Evolutionary conservation across 2,797 vertebrate genomes (phyloP), one percentile per base, ranked within the genome.

Genomic region (Eutrigla gurnardus): DNA sequence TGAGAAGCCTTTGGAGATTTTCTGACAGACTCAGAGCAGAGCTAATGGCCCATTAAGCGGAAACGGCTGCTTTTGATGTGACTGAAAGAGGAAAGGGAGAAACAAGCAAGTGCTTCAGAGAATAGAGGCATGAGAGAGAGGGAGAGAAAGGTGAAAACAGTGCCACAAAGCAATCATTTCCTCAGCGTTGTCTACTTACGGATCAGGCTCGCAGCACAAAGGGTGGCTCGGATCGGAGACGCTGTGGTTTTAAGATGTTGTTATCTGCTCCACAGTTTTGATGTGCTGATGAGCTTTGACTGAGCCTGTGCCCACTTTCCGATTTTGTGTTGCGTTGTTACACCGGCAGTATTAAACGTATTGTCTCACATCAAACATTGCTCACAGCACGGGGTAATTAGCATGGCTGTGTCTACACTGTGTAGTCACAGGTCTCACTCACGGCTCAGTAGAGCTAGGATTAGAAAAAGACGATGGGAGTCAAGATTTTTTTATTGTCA

Each of bases 41-140:
- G 86, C 80, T 90, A 90, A 91, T 89, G 86, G 88, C 47, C 83
- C 84, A 89, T 90, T 87, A 87, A 65, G 74, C 47, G 46, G 83
- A 86, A 88, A 88, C 78, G 46, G 67, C 77, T 77, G 50, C 79
- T 78, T 88, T 89, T 92, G 80, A 88, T 84, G 72, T 84, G 67
- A 81, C 42, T 77, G 67, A 81, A 73, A 68, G 65, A 67, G 61
- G 37, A 65, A 62, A 70, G 59, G 45, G 43, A 40, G 69, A 77
- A 50, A 81, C 69, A 79, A 63, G 57, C 46, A 65, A 77, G 69
- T 25, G 54, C 4, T 11, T 7, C 35, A 2, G 71, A 80, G 71
- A 87, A 76, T 53, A 78, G 58, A 78, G 17, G 60, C 39, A 60
- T 4, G 33, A 9, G n/a, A 58, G 10, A 43, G 35, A 67, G 61